These are phyloP conservation scores for Thinocorus orbignyianus DNA, from an alignment of 2,113 vertebrate genomes.

Conservation along the genomic window DNA sequence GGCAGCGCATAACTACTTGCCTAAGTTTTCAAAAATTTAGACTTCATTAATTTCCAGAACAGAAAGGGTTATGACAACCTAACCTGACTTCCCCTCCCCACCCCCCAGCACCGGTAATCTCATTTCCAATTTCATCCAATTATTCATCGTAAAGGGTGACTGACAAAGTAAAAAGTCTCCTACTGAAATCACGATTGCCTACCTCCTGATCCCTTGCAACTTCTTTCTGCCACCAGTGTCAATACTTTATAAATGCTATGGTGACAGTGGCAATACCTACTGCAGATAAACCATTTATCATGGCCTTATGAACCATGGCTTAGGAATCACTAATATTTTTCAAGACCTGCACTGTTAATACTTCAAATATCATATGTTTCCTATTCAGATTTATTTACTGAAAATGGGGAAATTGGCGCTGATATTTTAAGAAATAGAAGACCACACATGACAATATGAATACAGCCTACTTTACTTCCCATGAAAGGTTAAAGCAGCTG, in stretches of 20 bases:
- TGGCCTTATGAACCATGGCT: neutral
- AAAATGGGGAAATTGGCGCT: neutral
- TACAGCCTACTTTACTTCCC: neutral
- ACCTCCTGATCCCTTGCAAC: neutral
- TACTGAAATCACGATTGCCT: neutral
- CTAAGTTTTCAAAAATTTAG: neutral
- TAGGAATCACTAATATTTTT: neutral
- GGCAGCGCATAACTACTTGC: neutral
- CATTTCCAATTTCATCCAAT: neutral
- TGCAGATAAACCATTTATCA: neutral
- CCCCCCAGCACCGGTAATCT: neutral
- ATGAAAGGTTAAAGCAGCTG: neutral
- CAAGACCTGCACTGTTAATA: neutral
- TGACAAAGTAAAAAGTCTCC: neutral
- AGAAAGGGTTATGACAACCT: neutral
- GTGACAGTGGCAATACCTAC: neutral
- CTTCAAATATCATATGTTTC: neutral
- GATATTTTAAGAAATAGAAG: neutral
- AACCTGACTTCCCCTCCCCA: no score
- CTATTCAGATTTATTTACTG: neutral
- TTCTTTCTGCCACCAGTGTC: neutral
- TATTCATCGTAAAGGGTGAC: neutral
- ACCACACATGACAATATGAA: neutral
- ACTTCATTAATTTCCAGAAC: neutral
- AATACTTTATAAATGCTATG: neutral